Evolutionary conservation across 2,888 invertebrate species (phyloP), one percentile per base, ranked within the genome.

Genomic region (Zygothrica quintamaculata): DNA sequence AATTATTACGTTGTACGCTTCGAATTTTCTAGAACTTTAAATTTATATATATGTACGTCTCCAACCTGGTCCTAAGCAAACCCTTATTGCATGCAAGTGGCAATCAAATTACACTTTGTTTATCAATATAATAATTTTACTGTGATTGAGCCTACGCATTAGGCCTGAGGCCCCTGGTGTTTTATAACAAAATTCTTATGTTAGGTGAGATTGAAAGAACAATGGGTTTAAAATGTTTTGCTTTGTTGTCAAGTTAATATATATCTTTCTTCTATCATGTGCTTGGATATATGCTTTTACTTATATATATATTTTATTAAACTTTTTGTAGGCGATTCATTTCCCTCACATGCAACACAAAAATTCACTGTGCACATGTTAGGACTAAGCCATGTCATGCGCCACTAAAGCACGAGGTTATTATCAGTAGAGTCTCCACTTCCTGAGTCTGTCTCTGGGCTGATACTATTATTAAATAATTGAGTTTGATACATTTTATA

Each of bases 61-160:
- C 18, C 18, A 22, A 22, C 18, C 18, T 48, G 51, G 57, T 18
- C 48, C 34, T 53, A 78, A 84, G 82, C 77, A 84, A 84, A 86
- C 84, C 86, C 59, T 60, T 62, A 62, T 71, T 75, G 67, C 50
- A 60, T 53, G 46, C 65, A 55, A 56, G 50, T 44, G 39, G 61
- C 44, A 57, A 64, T 84, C 77, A 60, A 67, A 70, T 79, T 66
- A 50, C 86, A 59, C 64, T 68, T 81, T 64, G 60, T 71, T 77
- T 52, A 65, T 73, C 48, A 68, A 57, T 78, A 64, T 47, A 16
- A 58, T 43, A 53, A 22, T 31, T 39, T n/a, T n/a, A n/a, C n/a
- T n/a, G 50, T 33, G 37, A 22, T 50, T 51, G 25, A 15, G 34
- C 34, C 36, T 22, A 26, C 18, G 15, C 29, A 13, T 34, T 22